phyloP scores from a whole-genome alignment of 2,113 vertebrate genomes.

The Nothobranchius furzeri region DNA sequence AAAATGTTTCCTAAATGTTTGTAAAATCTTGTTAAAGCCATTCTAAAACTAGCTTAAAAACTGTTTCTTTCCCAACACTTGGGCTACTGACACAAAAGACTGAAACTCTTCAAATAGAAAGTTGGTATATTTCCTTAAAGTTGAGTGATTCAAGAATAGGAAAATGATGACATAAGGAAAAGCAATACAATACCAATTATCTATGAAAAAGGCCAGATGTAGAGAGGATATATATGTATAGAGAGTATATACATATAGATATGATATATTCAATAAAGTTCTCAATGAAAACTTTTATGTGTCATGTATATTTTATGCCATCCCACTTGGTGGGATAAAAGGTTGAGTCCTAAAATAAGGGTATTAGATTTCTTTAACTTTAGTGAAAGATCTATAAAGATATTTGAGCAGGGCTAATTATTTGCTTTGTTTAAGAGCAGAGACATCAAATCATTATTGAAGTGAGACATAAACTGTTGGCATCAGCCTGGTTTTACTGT shows the following conservation, averaged over 20 bases:
- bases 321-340: background rate
- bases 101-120: slow-evolving; percentile 22
- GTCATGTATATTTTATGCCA: slow-evolving; percentile 39
- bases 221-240: slow-evolving; percentile 47
- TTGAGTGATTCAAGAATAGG: slow-evolving; percentile 23
- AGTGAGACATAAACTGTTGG: too few relatives aligned
- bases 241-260: slow-evolving; percentile 66
- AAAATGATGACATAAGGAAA: slow-evolving; percentile 48
- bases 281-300: slow-evolving; percentile 59
- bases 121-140: slow-evolving; percentile 27
- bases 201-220: slow-evolving; percentile 65
- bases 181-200: slow-evolving; percentile 78
- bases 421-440: too few relatives aligned
- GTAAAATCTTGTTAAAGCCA: slow-evolving; percentile 24
- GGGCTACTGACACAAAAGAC: slow-evolving; percentile 44
- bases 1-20: slow-evolving; percentile 7
- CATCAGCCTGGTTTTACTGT: too few relatives aligned
- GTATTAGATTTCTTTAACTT: too few relatives aligned
- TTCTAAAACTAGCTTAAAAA: slow-evolving; percentile 23
- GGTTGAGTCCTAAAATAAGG: too few relatives aligned
- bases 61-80: slow-evolving; percentile 36
- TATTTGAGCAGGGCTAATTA: too few relatives aligned
- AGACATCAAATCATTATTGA: too few relatives aligned
- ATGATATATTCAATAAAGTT: slow-evolving; percentile 71
- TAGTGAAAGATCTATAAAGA: too few relatives aligned